phyloP scores from a whole-genome alignment of 2,113 vertebrate species.

The Rhipidura dahli region DNA sequence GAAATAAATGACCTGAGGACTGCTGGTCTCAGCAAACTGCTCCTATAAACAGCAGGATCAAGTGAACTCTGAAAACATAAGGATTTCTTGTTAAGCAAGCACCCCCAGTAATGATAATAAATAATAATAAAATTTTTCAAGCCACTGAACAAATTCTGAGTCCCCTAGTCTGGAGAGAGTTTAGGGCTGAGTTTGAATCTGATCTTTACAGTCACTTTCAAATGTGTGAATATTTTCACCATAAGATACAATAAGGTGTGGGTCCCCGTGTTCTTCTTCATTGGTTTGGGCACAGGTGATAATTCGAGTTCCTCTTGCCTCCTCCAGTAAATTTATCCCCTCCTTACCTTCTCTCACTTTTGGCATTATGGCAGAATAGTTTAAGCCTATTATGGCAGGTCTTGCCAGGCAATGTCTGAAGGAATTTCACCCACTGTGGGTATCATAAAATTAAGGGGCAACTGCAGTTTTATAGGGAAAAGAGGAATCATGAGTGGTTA shows the following conservation, averaged over 20 bases:
- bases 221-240: not conserved
- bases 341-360: not conserved
- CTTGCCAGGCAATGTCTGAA: not conserved
- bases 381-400: not conserved
- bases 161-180: not conserved
- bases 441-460: not conserved
- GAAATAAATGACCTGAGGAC: constrained; percentile 20
- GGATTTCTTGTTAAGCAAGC: constrained; percentile 12
- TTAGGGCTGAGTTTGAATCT: not conserved
- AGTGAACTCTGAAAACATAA: constrained; percentile 19
- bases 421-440: not conserved
- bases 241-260: not conserved
- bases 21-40: constrained; percentile 50
- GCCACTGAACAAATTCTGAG: not conserved
- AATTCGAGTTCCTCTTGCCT: not conserved
- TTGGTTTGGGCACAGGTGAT: not conserved
- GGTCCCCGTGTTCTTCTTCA: not conserved
- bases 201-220: not conserved
- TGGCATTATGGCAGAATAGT: not conserved
- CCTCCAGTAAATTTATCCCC: not conserved
- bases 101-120: not conserved
- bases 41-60: constrained; percentile 11
- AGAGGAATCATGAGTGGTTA: not conserved
- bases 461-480: not conserved
- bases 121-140: not conserved